A percentile compares a stretch with the other conserved stretches of the same genome.
Evolutionary conservation across 2,797 vertebrate genomes (phyloP).

Genomic region (Tinamus major): DNA sequence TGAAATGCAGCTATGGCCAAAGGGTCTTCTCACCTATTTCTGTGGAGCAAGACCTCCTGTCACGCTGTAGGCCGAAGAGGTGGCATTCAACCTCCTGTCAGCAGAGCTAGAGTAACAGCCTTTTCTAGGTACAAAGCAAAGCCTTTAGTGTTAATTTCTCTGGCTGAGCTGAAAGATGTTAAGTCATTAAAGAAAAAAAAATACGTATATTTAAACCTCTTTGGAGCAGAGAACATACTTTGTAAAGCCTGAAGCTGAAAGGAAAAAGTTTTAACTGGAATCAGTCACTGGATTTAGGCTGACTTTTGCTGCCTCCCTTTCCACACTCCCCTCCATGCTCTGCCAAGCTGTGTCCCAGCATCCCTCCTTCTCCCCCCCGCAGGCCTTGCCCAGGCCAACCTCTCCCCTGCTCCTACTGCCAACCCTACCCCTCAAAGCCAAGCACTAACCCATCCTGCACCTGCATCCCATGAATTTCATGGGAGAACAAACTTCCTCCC

Average conservation of each 20-base stretch:
- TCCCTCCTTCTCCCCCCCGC: too few species aligned
- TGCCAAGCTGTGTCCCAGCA: too few species aligned
- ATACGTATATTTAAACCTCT: too few species aligned
- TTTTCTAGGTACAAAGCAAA: not conserved
- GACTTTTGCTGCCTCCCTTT: too few species aligned
- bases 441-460: not conserved
- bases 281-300: too few species aligned
- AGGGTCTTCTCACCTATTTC: not conserved
- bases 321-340: too few species aligned
- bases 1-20: not conserved
- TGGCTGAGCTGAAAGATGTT: not conserved
- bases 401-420: not conserved
- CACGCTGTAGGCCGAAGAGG: not conserved
- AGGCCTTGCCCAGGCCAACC: not conserved
- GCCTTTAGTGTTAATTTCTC: not conserved
- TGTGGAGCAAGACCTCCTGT: fast-evolving
- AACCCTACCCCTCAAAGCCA: not conserved
- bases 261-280: too few species aligned
- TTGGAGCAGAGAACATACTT: too few species aligned
- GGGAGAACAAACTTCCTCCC: not conserved
- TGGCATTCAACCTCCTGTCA: not conserved
- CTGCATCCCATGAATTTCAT: not conserved
- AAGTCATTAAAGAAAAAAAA: too few species aligned
- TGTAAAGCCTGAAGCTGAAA: too few species aligned
- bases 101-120: not conserved